Evolutionary conservation across 2,888 invertebrate species (phyloP).

Genomic region (Harmothoe impar): DNA sequence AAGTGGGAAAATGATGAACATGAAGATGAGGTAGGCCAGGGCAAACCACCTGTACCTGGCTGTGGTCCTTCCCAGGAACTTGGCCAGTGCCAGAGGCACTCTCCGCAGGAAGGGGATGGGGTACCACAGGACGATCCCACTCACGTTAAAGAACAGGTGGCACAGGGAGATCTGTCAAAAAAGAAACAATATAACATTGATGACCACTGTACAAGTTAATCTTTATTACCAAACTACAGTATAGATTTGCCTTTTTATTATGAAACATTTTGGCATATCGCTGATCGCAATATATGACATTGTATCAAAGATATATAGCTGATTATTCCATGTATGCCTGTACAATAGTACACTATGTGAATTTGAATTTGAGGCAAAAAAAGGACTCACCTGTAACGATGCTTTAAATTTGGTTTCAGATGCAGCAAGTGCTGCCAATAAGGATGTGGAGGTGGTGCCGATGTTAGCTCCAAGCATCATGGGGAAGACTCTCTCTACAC

Average conservation of each 20-base stretch:
- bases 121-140: slow-evolving; percentile 85
- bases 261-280: no score
- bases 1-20: slow-evolving; percentile 74
- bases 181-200: neutral
- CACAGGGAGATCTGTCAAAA: slow-evolving; percentile 84
- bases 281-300: no score
- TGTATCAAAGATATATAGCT: no score
- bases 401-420: slow-evolving; percentile 67
- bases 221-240: no score
- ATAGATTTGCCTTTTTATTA: no score
- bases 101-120: slow-evolving; percentile 84
- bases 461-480: slow-evolving; percentile 80
- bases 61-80: slow-evolving; percentile 84
- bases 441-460: slow-evolving; percentile 81
- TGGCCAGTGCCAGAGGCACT: slow-evolving; percentile 84
- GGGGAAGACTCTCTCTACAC: slow-evolving; percentile 79
- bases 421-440: slow-evolving; percentile 75
- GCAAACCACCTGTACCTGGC: slow-evolving; percentile 85
- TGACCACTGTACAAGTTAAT: no score
- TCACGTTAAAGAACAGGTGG: slow-evolving; percentile 86
- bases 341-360: no score
- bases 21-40: slow-evolving; percentile 75
- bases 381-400: slow-evolving; percentile 71
- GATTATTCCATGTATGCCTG: no score
- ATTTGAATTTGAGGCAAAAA: no score